phyloP scores from a whole-genome alignment of 1,140 invertebrate genomes.

The Mya arenaria region DNA sequence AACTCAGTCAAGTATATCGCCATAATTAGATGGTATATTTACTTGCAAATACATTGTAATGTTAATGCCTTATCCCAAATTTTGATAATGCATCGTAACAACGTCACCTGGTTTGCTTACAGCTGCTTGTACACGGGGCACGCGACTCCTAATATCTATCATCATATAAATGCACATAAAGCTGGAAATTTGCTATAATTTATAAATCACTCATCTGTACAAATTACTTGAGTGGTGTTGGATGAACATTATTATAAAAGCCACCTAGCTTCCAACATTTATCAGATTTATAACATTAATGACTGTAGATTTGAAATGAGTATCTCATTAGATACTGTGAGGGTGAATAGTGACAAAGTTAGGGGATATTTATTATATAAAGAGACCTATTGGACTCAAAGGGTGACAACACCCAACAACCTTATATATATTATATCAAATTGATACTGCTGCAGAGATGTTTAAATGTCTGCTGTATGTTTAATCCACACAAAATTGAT shows the following conservation, averaged over 20 bases:
- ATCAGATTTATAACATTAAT: no score
- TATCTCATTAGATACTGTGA: no score
- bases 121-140: constrained; percentile 36
- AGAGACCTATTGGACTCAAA: no score
- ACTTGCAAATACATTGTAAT: constrained; percentile 49
- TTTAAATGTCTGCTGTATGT: no score
- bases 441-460: no score
- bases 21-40: constrained; percentile 56
- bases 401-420: no score
- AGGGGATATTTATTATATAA: no score
- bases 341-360: no score
- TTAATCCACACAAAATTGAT: no score
- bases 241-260: no score
- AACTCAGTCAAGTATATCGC: constrained; percentile 49
- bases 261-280: constrained; percentile 22
- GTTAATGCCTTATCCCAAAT: constrained; percentile 5
- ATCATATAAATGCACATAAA: neutral
- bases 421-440: no score
- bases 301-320: no score
- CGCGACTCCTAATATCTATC: constrained; percentile 47
- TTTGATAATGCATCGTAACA: neutral
- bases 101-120: constrained; percentile 43
- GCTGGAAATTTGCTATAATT: neutral
- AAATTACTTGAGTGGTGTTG: neutral
- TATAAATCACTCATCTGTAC: neutral